phyloP scores from a whole-genome alignment of 2,113 vertebrate species.

The Theristicus caerulescens region DNA sequence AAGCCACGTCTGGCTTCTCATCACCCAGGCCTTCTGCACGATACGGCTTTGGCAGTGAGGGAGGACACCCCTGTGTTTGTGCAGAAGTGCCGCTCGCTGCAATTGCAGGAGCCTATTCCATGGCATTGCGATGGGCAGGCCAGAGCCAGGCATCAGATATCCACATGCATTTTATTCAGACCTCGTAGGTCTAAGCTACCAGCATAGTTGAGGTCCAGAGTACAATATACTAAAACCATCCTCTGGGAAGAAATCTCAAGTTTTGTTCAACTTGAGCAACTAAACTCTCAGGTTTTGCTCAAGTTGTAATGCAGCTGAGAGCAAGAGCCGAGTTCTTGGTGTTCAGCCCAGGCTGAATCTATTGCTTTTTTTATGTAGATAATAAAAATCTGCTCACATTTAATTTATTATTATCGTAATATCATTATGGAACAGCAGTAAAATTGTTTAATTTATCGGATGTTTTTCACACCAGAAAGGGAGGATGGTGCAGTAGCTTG shows the following conservation, averaged over 20 bases:
- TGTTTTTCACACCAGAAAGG: constrained; percentile 17
- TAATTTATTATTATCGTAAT: constrained; percentile 69
- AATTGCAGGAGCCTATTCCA: not conserved
- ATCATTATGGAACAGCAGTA: constrained; percentile 56
- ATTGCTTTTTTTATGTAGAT: constrained; percentile 30
- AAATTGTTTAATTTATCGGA: constrained; percentile 21
- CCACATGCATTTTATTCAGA: not conserved
- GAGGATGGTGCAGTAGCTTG: not conserved
- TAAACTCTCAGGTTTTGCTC: not conserved
- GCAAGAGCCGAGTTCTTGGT: constrained; percentile 42
- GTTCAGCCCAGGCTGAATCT: constrained; percentile 56
- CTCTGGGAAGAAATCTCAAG: not conserved
- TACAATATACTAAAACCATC: not conserved
- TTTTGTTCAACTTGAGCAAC: not conserved
- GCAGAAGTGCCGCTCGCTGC: not conserved
- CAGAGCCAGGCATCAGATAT: not conserved
- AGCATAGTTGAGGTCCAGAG: not conserved
- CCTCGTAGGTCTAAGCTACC: not conserved
- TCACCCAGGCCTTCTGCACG: not conserved
- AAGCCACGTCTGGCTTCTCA: not conserved
- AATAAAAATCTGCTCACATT: constrained; percentile 55
- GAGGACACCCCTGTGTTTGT: not conserved
- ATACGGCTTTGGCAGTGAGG: not conserved
- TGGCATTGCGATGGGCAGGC: not conserved
- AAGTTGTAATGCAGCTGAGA: not conserved